Conservation (phyloP, 2,113 vertebrate genomes). For the Pipa parva region DNA sequence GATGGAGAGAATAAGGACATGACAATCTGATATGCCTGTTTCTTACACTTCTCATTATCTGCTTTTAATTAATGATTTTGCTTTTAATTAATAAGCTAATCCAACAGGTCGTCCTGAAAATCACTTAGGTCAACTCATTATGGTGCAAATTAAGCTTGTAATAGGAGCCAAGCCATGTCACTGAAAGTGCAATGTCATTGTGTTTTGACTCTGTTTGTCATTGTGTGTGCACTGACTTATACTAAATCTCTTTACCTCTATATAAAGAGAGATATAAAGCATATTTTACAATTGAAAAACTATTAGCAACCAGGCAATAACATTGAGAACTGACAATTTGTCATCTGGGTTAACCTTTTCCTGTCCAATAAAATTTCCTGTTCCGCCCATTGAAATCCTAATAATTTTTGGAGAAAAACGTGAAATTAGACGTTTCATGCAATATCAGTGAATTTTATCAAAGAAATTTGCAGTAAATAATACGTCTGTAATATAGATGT, state of each 20-base stretch:
- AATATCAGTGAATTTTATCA: too few relatives aligned
- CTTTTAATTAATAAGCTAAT: constrained; percentile 21
- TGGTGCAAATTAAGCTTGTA: constrained; percentile 7
- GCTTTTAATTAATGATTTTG: constrained; percentile 22
- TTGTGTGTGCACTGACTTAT: not conserved
- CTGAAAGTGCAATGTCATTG: not conserved
- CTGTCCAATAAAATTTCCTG: too few relatives aligned
- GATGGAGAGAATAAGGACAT: not conserved
- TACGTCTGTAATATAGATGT: too few relatives aligned
- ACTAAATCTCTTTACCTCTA: not conserved
- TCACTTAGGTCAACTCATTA: constrained; percentile 32
- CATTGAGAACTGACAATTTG: too few relatives aligned
- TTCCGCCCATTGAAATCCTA: too few relatives aligned
- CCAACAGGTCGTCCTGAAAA: constrained; percentile 23
- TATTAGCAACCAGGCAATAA: too few relatives aligned
- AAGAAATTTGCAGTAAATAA: too few relatives aligned
- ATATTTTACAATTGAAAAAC: too few relatives aligned
- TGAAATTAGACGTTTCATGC: too few relatives aligned
- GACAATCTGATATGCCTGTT: not conserved
- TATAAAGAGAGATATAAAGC: too few relatives aligned
- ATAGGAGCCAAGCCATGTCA: not conserved
- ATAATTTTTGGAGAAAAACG: too few relatives aligned
- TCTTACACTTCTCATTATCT: constrained; percentile 13
- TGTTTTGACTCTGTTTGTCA: not conserved
- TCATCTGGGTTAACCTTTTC: too few relatives aligned